Conservation (phyloP, 2,888 invertebrate species). For the Plebejus argus region DNA sequence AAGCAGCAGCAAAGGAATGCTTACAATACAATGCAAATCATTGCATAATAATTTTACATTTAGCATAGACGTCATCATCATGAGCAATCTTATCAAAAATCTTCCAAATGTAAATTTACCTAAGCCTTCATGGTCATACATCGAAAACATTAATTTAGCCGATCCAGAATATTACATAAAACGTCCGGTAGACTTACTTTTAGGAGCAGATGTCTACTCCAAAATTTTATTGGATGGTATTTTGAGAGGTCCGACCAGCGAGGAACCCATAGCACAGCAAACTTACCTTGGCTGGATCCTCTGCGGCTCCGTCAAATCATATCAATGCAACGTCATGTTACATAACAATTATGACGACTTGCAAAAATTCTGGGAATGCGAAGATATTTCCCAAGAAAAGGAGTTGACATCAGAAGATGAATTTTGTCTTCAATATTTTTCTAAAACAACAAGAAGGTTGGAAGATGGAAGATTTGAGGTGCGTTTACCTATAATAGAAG, state of each 20-base stretch:
- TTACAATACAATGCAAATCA: neutral
- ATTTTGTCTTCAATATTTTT: no score
- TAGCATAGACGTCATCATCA: constrained; percentile 9
- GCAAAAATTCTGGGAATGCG: no score
- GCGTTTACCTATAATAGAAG: no score
- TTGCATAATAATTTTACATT: neutral
- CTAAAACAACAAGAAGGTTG: no score
- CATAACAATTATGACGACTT: no score
- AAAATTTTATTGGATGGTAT: neutral
- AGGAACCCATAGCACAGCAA: neutral
- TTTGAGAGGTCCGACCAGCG: neutral
- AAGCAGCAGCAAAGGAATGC: constrained; percentile 8
- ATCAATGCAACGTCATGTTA: no score
- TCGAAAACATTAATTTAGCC: constrained; percentile 1
- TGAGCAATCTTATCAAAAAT: constrained; percentile 2
- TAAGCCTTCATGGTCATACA: neutral
- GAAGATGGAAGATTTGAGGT: no score
- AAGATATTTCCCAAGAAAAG: no score
- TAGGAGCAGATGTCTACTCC: neutral
- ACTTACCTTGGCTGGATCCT: neutral
- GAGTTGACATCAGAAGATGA: no score
- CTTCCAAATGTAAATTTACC: neutral
- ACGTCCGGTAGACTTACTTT: constrained; percentile 1
- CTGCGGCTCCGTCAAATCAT: no score
- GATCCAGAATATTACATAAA: neutral